Percentiles rank a stretch among this genome's conserved stretches.
phyloP scores from a whole-genome alignment of 2,797 vertebrate genomes.

The Onychomys arenicola region DNA sequence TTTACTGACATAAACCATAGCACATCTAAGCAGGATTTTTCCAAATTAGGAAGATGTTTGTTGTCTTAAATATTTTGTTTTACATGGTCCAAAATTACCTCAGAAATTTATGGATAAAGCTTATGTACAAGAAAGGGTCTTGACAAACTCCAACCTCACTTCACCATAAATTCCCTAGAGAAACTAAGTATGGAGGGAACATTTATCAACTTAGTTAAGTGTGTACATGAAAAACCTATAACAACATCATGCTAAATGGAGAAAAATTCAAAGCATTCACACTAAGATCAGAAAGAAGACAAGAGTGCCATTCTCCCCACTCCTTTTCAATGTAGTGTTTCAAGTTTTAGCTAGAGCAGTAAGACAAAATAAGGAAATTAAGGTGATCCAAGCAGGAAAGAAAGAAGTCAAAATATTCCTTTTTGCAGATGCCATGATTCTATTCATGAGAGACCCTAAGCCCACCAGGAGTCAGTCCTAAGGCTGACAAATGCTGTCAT shows the following conservation, averaged over 20 bases:
- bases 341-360: neutral
- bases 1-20: neutral
- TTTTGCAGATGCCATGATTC: neutral
- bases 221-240: neutral
- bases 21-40: neutral
- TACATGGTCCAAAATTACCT: neutral
- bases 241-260: neutral
- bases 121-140: neutral
- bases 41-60: neutral
- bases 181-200: neutral
- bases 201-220: neutral
- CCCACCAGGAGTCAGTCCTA: neutral
- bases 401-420: neutral
- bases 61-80: slow-evolving; percentile 20
- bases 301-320: no score
- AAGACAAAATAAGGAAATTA: neutral
- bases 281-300: neutral
- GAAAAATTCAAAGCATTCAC: neutral
- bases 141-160: neutral
- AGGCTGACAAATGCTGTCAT: neutral
- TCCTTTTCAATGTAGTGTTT: neutral
- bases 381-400: neutral
- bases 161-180: neutral
- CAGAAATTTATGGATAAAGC: neutral
- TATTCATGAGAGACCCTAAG: neutral